Conservation (phyloP, 2,888 invertebrate genomes). For the Melitaea athalia region DNA sequence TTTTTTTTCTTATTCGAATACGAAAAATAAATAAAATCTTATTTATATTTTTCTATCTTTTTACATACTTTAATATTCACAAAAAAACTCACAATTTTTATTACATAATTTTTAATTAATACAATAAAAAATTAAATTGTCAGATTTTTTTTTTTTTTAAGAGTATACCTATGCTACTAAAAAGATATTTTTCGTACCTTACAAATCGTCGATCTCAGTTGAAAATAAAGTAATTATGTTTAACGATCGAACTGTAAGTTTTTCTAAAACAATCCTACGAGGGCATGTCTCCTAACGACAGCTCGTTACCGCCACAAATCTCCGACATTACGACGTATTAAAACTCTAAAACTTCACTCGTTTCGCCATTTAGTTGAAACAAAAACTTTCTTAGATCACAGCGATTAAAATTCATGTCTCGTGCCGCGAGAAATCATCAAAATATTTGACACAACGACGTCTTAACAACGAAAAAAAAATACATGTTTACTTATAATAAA, state of each 20-base stretch:
- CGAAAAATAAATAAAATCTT: background rate
- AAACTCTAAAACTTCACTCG: conserved; percentile 77
- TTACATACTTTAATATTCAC: too few relatives aligned
- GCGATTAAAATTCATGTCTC: conserved; percentile 76
- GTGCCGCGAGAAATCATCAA: conserved; percentile 50
- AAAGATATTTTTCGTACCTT: conserved; percentile 41
- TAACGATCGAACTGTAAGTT: conserved; percentile 43
- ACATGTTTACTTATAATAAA: background rate
- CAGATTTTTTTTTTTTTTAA: conserved; percentile 13
- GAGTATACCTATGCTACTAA: conserved; percentile 16
- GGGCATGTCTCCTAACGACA: conserved; percentile 72
- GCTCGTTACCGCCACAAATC: conserved; percentile 78
- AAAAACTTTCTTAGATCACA: conserved; percentile 78
- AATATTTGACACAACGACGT: conserved; percentile 45
- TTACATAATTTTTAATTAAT: background rate
- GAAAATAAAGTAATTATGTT: conserved; percentile 56
- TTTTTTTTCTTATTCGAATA: conserved; percentile 1
- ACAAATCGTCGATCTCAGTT: conserved; percentile 47
- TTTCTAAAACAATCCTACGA: conserved; percentile 62
- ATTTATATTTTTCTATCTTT: background rate
- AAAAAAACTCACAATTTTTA: too few relatives aligned
- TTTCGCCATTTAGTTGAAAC: conserved; percentile 70
- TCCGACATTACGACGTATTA: conserved; percentile 78
- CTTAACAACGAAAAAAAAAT: conserved; percentile 19
- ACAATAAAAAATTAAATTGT: background rate